Conservation (phyloP, 1,140 invertebrate species). For the Fopius arisanus region DNA sequence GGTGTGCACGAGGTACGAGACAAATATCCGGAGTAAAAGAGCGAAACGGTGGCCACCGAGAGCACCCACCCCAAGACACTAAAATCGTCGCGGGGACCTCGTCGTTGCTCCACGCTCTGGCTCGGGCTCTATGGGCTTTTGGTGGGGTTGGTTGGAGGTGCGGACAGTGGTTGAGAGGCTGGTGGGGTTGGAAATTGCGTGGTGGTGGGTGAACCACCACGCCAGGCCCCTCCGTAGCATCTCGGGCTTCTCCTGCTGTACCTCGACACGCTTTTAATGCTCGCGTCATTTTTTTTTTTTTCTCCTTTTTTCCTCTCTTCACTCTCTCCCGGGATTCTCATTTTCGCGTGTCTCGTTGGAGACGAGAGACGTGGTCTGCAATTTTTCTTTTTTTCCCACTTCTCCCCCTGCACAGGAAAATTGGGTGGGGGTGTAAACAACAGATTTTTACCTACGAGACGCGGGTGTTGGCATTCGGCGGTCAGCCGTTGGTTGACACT, state of each 20-base stretch:
- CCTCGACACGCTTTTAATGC: constrained; percentile 48
- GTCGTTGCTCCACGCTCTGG: constrained; percentile 57
- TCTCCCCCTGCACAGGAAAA: constrained; percentile 16
- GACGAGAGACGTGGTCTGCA: no score
- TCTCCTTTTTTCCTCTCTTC: constrained; percentile 13
- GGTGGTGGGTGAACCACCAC: constrained; percentile 59
- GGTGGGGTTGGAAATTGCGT: constrained; percentile 66
- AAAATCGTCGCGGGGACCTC: constrained; percentile 64
- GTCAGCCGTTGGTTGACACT: no score
- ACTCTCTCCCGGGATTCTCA: not conserved
- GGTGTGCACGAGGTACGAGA: no score
- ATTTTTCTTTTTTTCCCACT: not conserved
- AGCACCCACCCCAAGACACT: constrained; percentile 65
- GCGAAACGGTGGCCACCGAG: constrained; percentile 57
- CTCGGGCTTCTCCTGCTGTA: constrained; percentile 47
- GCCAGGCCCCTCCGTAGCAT: constrained; percentile 48
- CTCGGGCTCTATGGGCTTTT: constrained; percentile 53
- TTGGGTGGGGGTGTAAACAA: constrained; percentile 63
- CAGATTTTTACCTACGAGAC: no score
- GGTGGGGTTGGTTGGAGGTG: constrained; percentile 64
- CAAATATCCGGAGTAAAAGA: constrained; percentile 20
- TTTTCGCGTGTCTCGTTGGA: not conserved
- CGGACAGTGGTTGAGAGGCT: constrained; percentile 64
- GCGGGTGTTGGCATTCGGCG: no score
- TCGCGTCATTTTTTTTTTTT: constrained; percentile 10